A percentile compares a stretch with the other conserved stretches of the same genome.
Conservation (phyloP, 1,140 invertebrate genomes). For the Drosophila grimshawi region DNA sequence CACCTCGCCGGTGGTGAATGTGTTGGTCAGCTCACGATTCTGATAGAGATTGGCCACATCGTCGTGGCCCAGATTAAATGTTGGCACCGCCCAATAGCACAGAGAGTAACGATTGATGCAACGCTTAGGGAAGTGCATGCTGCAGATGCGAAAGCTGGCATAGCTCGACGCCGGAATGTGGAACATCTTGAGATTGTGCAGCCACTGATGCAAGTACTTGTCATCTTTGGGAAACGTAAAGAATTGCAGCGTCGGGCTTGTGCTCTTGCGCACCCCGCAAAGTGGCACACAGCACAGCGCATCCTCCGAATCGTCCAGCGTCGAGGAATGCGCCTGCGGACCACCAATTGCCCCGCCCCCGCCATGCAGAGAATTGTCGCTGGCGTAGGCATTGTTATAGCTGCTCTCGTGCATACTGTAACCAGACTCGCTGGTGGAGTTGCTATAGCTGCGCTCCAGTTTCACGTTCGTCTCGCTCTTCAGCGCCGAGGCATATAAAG, state of each 20-base stretch:
- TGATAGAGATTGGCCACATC: conserved; percentile 82
- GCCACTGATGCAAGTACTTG: conserved; percentile 79
- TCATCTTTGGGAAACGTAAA: conserved; percentile 80
- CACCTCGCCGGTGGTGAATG: conserved; percentile 74
- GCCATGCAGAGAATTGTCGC: conserved; percentile 54
- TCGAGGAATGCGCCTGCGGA: conserved; percentile 70
- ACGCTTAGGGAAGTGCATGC: conserved; percentile 81
- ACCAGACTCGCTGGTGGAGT: conserved; percentile 68
- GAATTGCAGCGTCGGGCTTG: conserved; percentile 77
- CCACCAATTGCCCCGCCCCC: conserved; percentile 57
- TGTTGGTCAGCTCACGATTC: conserved; percentile 77
- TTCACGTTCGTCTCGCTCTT: conserved; percentile 67
- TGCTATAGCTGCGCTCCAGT: conserved; percentile 72
- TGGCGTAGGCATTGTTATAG: conserved; percentile 64
- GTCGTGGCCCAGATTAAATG: conserved; percentile 78
- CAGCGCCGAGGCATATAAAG: conserved; percentile 49
- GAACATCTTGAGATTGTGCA: conserved; percentile 80
- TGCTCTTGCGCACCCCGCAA: conserved; percentile 76
- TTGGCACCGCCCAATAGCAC: conserved; percentile 82
- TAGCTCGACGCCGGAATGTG: conserved; percentile 69
- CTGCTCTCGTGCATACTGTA: conserved; percentile 62
- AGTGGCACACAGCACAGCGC: conserved; percentile 76
- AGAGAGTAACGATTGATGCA: conserved; percentile 79
- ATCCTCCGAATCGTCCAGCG: conserved; percentile 74
- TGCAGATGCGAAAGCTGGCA: conserved; percentile 71